These are phyloP conservation scores for Zygaena filipendulae DNA, from an alignment of 2,888 invertebrate genomes.

Conservation along the genomic window DNA sequence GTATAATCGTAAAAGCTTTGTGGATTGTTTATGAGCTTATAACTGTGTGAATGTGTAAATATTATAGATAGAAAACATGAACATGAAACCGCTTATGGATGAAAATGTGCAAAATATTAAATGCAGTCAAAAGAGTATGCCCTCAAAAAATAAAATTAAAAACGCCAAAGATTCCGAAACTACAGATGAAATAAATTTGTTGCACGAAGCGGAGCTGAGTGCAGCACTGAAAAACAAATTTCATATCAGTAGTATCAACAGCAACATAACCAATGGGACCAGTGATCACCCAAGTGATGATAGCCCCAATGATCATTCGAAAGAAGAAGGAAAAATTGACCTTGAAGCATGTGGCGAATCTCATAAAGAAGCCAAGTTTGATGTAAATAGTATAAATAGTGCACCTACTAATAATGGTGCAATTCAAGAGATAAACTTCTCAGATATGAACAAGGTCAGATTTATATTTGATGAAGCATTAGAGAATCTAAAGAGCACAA, in stretches of 20 bases:
- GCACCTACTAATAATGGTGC: conserved; percentile 27
- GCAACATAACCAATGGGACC: conserved; percentile 57
- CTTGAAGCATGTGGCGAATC: no score
- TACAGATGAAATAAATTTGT: conserved; percentile 41
- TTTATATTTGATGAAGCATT: conserved; percentile 27
- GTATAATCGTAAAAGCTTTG: conserved; percentile 39
- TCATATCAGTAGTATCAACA: conserved; percentile 50
- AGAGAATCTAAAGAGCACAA: conserved; percentile 1
- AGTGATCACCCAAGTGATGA: conserved; percentile 44
- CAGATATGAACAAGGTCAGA: conserved; percentile 22
- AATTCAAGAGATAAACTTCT: conserved; percentile 20
- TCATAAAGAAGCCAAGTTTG: conserved; percentile 25
- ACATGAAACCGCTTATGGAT: conserved; percentile 54
- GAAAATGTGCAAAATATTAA: conserved; percentile 50
- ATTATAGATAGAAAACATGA: conserved; percentile 46
- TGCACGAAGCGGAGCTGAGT: conserved; percentile 45
- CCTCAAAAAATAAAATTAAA: conserved; percentile 53
- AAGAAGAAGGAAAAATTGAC: no score
- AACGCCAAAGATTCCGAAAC: conserved; percentile 60
- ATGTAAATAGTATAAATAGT: conserved; percentile 58
- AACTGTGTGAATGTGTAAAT: conserved; percentile 53
- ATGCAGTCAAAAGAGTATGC: conserved; percentile 49
- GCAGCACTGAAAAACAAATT: conserved; percentile 51
- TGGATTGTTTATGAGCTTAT: conserved; percentile 40
- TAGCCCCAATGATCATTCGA: conserved; percentile 28